phyloP scores from a whole-genome alignment of 2,113 vertebrate species.

The Phylloscopus trochilus region DNA sequence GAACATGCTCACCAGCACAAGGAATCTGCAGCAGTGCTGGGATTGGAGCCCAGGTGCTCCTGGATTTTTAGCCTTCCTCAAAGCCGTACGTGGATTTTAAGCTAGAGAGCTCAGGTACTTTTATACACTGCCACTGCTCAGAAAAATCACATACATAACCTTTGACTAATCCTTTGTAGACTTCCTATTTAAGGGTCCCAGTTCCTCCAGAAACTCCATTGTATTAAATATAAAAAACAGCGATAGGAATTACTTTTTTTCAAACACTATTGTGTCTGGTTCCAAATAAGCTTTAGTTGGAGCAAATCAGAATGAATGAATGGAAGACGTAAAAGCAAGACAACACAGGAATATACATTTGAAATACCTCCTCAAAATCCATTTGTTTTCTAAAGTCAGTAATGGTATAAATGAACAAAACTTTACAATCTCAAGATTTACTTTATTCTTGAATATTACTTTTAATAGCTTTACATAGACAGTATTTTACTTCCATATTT shows the following conservation, averaged over 20 bases:
- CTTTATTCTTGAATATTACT: neutral
- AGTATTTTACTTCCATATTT: neutral
- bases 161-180: neutral
- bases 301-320: neutral
- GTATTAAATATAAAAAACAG: neutral
- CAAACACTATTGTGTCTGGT: neutral
- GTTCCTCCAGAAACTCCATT: neutral
- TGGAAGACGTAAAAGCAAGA: neutral
- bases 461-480: neutral
- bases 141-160: neutral
- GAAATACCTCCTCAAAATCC: neutral
- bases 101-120: neutral
- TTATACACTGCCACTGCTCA: neutral
- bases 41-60: neutral
- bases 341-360: neutral
- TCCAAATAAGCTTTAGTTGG: neutral
- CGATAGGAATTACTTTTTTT: neutral
- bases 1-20: neutral
- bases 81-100: neutral
- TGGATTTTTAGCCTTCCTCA: neutral
- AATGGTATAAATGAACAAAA: neutral
- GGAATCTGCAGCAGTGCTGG: neutral
- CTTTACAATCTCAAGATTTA: neutral
- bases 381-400: neutral
- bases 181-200: neutral